Base-by-base conservation (phyloP, 2,888 invertebrate species). In the Thera obeliscata region DNA sequence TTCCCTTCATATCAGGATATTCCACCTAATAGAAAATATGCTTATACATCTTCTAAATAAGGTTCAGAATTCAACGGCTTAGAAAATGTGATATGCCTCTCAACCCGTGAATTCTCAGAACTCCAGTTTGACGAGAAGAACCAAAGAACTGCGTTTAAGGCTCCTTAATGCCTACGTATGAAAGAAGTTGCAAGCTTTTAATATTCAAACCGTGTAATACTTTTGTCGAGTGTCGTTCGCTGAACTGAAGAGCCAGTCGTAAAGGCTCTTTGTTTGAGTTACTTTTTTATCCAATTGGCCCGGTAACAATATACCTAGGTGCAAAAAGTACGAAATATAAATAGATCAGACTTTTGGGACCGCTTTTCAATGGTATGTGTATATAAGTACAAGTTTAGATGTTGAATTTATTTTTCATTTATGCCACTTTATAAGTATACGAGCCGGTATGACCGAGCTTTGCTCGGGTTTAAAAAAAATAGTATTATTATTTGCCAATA, bases 231-330 rank as follows among this genome's bases (percentile, higher is more conserved):
- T 86, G 86, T 84, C 85, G 83, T 79, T 78, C 82, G 78, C 80
- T 76, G 76, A 81, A 83, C 81, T 81, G 81, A 66, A 84, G 82
- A 84, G 78, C 80, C 79, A 79, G 75, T 76, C 75, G 73, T 79
- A 81, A 81, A 79, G 81, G 79, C 81, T 54, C 67, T 68, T 66
- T 56, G 65, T 70, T 64, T 70, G 82, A 85, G 81, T 81, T 81
- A 82, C 83, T 82, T 84, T 86, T 85, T 85, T 86, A 85, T 85
- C 79, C 85, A 86, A 87, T 87, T 89, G 87, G 84, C 84, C 79
- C 75, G 81, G 79, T 73, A 77, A 79, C 80, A 83, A 81, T 22
- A 22, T 22, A 22, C 22, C 22, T 22, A 76, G 71, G 70, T 73
- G 68, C 64, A 76, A 75, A 75, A 67, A 64, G 56, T 63, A 64